Evolutionary conservation across 2,888 invertebrate genomes (phyloP), one percentile per base, ranked within the genome.

Genomic region (Drosophila atripex): DNA sequence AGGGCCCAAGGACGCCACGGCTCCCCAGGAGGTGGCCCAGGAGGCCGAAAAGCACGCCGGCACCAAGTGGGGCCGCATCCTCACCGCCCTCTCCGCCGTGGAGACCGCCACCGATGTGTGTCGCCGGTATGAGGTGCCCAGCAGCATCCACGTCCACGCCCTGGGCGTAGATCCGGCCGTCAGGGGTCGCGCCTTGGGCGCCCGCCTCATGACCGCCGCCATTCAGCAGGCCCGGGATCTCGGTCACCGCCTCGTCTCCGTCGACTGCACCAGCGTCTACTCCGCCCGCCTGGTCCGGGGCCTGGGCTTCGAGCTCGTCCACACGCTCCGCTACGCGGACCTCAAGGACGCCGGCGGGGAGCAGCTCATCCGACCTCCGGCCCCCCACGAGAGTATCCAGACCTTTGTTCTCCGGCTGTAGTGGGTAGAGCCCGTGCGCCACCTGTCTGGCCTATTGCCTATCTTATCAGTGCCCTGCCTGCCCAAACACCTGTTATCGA

Each of bases 251-350:
- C 43, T 90, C n/a, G 71, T 89, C 0, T 80, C 86, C 35, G 73
- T 53, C 8, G 91, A 91, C 73, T 91, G 91, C 61, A 85, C 90
- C 1, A 91, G 91, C 52, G 30, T 80, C 11, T 91, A 89, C 70
- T 90, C 91, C 6, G 86, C 86, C 1, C 76, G 76, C 6, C 49
- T 91, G 23, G 76, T 87, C 46, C 75, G 86, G 47, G 84, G 85
- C 0, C 63, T 90, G 32, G 78, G 76, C 9, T 90, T 86, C 76
- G 79, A 90, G 2, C 76, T 88, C 32, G 56, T 90, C 8, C 82
- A 88, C 63, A 61, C 70, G 3, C 23, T 83, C 11, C 73, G 79
- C 35, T 91, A 89, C 63, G 70, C 32, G 1, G 86, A 89, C 11
- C 90, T 89, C 52, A 56, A 78, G 43, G 82, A 88, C 60, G 71